Base-by-base conservation (phyloP, 1,140 invertebrate genomes). In the Calephelis virginiensis region DNA sequence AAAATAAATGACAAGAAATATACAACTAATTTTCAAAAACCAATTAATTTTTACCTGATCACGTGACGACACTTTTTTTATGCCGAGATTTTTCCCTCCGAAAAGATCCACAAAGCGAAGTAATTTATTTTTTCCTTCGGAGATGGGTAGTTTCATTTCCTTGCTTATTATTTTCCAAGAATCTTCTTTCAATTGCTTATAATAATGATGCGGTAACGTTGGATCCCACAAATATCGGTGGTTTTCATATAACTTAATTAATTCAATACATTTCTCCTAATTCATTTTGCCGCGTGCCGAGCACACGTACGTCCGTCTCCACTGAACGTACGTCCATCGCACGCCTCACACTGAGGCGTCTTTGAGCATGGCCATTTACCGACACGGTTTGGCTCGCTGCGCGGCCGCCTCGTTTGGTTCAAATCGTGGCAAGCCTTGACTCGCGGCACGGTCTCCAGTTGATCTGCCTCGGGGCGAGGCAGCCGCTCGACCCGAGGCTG, bases 371-470 rank as follows among this genome's bases (percentile, higher is more conserved):
- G 50, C 50, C 13, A 53, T 53, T 37, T 37, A 53, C 50, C 50
- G 50, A 17, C 50, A 17, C 50, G 50, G 28, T 53, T 53, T 53
- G 4, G 9, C 17, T 53, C 13, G 50, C 50, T 53, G 50, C 17
- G 50, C 50, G 50, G 8, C 28, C 48, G 48, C 63, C 63, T 17
- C 63, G n/a, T 64, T 64, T 48, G 28, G 12, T 64, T 43, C 5
- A 50, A 37, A 28, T 50, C 63, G 62, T 28, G 62, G 47, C 62
- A 63, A 63, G 62, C 62, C 47, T 63, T 17, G 47, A 63, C 62
- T 63, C 62, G 47, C 62, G 62, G 46, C 46, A 63, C 47, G 62
- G 62, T 63, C 62, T 49, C 62, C 62, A 63, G 17, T 63, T 38
- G 62, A 49, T 63, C 62, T 63, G 61, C 45, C 46, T 63, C 45